Evolutionary conservation across 2,888 invertebrate genomes (phyloP).

Genomic region (Mimachlamys varia): DNA sequence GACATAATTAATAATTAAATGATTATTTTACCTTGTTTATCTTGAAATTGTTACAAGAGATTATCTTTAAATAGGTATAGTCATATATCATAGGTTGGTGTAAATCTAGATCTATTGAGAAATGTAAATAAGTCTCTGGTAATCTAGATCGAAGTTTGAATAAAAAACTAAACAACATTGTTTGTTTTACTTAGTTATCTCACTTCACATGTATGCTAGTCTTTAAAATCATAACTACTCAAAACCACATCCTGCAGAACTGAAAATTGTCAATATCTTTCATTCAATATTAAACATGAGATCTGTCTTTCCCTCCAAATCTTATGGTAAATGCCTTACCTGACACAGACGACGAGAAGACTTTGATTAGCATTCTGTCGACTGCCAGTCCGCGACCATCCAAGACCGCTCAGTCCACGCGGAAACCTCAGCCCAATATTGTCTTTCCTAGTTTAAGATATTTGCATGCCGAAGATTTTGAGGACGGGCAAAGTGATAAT

Average conservation of each 20-base stretch:
- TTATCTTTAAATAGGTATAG: too few species aligned
- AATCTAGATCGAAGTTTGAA: too few species aligned
- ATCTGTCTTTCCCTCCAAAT: background rate
- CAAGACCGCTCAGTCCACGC: background rate
- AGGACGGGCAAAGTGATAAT: background rate
- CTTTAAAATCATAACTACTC: background rate
- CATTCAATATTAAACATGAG: background rate
- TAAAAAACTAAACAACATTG: too few species aligned
- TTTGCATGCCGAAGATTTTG: background rate
- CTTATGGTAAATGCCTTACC: background rate
- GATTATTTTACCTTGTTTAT: too few species aligned
- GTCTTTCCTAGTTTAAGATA: conserved; percentile 31
- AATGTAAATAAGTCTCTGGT: too few species aligned
- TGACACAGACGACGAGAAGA: conserved; percentile 14
- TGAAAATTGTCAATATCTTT: background rate
- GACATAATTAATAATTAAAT: too few species aligned
- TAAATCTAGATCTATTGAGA: too few species aligned
- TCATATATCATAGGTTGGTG: too few species aligned
- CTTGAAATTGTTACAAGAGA: too few species aligned
- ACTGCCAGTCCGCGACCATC: conserved; percentile 16
- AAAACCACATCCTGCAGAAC: background rate
- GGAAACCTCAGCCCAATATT: conserved; percentile 18
- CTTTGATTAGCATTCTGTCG: conserved; percentile 15
- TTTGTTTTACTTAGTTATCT: too few species aligned
- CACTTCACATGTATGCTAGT: too few species aligned